Percentiles rank a stretch among this genome's conserved stretches.
phyloP scores from a whole-genome alignment of 1,140 invertebrate genomes.

The Neodiprion pinetum region DNA sequence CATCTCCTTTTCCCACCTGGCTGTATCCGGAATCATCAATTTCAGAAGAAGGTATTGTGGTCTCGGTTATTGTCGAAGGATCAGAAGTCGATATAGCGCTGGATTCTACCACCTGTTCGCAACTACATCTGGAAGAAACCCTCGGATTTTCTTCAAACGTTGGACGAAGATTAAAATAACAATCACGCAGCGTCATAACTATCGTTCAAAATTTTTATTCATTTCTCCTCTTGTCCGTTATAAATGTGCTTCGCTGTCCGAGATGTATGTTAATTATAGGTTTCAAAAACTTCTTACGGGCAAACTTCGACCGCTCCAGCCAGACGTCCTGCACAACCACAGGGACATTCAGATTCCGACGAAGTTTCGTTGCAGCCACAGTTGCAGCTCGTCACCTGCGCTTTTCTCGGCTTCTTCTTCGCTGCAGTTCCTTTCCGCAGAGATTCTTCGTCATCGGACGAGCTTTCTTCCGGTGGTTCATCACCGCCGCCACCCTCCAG shows the following conservation, averaged over 20 bases:
- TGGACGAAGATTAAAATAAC: no score
- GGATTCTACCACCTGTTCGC: background rate
- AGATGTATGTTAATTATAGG: background rate
- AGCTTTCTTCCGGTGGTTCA: background rate
- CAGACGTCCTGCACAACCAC: background rate
- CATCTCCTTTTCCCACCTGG: background rate
- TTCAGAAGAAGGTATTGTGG: conserved; percentile 14
- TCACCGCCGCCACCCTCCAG: conserved; percentile 7
- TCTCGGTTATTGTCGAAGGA: conserved; percentile 8
- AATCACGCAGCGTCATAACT: no score
- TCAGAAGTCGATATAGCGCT: background rate
- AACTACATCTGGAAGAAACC: background rate
- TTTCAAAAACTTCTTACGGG: conserved; percentile 7
- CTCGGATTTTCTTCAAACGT: background rate
- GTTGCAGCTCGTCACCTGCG: conserved; percentile 9
- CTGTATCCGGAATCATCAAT: background rate
- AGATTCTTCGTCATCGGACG: background rate
- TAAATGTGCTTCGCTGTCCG: conserved; percentile 1
- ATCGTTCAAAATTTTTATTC: no score
- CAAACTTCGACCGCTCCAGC: background rate
- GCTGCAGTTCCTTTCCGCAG: background rate
- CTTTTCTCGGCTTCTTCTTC: conserved; percentile 21
- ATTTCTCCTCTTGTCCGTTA: no score
- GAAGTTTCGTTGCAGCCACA: conserved; percentile 24
- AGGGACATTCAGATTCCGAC: conserved; percentile 24